These are phyloP conservation scores for Ophion ventricosus DNA, from an alignment of 2,888 invertebrate species.

Conservation along the genomic window DNA sequence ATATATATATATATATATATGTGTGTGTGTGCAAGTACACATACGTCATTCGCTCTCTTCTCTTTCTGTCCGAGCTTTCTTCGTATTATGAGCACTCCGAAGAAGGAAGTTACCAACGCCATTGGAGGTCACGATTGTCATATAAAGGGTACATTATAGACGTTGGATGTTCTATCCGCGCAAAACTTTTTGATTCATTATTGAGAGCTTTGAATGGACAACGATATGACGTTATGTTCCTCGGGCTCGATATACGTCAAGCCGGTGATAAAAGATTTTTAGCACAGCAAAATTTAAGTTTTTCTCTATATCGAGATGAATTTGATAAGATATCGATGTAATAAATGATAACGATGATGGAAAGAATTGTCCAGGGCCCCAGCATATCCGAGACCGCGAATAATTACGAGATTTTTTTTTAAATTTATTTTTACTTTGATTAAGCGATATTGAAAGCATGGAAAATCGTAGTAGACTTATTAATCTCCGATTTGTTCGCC, in stretches of 20 bases:
- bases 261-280: background rate
- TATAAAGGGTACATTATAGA: slow-evolving; percentile 26
- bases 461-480: no score
- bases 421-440: no score
- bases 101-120: slow-evolving; percentile 46
- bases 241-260: background rate
- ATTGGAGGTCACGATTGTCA: slow-evolving; percentile 55
- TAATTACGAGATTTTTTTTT: background rate
- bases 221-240: slow-evolving; percentile 1
- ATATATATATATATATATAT: slow-evolving; percentile 9
- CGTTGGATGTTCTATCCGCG: slow-evolving; percentile 8
- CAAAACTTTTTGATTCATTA: slow-evolving; percentile 53
- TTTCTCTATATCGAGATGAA: background rate
- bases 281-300: background rate
- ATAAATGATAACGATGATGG: background rate
- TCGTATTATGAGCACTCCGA: slow-evolving; percentile 47
- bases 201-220: slow-evolving; percentile 16
- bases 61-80: slow-evolving; percentile 42
- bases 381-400: background rate
- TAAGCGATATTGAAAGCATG: no score
- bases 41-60: slow-evolving; percentile 8
- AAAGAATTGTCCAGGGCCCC: background rate
- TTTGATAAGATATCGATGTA: background rate
- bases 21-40: background rate
- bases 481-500: no score